Evolutionary conservation across 2,113 vertebrate genomes (phyloP).

Genomic region (Tor tambroides): DNA sequence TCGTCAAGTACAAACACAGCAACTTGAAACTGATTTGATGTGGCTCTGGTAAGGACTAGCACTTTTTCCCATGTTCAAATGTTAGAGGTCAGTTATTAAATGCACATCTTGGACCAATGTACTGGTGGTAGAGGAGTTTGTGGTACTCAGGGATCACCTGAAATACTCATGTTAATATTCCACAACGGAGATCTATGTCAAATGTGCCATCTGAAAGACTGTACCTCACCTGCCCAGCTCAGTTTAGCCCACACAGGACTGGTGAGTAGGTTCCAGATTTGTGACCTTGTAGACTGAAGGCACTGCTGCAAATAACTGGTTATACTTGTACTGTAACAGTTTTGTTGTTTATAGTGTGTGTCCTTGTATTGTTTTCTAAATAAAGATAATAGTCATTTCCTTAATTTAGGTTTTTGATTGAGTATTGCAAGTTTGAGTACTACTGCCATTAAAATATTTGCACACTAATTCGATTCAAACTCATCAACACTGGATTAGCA

Average conservation of each 20-base stretch:
- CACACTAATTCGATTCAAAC: too few relatives aligned
- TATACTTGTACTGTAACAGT: not conserved
- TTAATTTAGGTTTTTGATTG: not conserved
- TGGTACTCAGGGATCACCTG: conserved; percentile 15
- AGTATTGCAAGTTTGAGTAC: too few relatives aligned
- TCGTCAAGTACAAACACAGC: not conserved
- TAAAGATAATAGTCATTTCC: not conserved
- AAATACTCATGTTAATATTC: not conserved
- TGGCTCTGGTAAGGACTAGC: not conserved
- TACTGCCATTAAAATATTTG: too few relatives aligned
- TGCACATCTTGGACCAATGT: not conserved
- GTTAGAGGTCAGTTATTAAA: not conserved
- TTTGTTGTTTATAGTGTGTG: not conserved
- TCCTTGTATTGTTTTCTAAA: conserved; percentile 21
- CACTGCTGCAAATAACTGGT: not conserved
- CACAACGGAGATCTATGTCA: not conserved
- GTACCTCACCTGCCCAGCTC: not conserved
- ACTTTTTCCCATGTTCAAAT: not conserved
- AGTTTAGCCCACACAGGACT: not conserved
- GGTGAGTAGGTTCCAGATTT: not conserved
- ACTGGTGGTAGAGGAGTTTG: not conserved
- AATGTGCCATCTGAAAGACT: conserved; percentile 8
- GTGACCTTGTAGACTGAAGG: not conserved
- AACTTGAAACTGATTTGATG: not conserved
- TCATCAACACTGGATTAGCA: too few relatives aligned